Base-by-base conservation (phyloP, 2,888 invertebrate genomes). In the Andricus curvator region DNA sequence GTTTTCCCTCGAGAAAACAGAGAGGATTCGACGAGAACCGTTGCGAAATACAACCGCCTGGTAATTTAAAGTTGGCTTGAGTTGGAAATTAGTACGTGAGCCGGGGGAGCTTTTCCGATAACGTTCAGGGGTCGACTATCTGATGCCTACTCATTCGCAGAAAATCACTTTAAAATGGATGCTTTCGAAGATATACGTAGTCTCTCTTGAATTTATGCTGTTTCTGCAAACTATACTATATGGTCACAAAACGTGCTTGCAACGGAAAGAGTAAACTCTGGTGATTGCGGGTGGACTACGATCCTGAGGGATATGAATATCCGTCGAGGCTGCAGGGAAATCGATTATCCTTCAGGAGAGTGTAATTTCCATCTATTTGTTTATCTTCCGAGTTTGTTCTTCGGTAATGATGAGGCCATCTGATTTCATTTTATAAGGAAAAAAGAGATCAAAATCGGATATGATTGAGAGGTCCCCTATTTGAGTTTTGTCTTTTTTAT, bases 31-130 rank as follows among this genome's bases (percentile, higher is more conserved):
- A 29, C 20, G 51, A 70, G 70, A 70, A 70, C 17, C 33, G 56
- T 74, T 33, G 33, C 29, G 51, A 74, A 74, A 56, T 74, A 56
- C 37, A 33, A 33, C 51, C 29, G 33, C n/a, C 33, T 56, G 56
- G 83, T 81, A 83, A 84, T 84, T 84, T 82, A 84, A 83, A 84
- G 84, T 84, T 84, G 64, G 77, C 67, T 64, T 70, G 74, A 81
- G 80, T 81, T 84, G 62, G 77, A 77, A 84, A 84, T 83, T 79
- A 82, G 81, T 80, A 77, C 80, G 80, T 84, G 81, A 37, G 56
- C n/a, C 74, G 13, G 56, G 70, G 74, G 74, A 74, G 74, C 74
- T 74, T 74, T 74, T 13, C 33, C 37, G 33, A 74, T 74, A 37
- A 56, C 37, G 51, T 20, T 74, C 20, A 74, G 33, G 56, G 5